Evolutionary conservation across 2,797 vertebrate species (phyloP), one percentile per base, ranked within the genome.

Genomic region (Myotis pilosus): DNA sequence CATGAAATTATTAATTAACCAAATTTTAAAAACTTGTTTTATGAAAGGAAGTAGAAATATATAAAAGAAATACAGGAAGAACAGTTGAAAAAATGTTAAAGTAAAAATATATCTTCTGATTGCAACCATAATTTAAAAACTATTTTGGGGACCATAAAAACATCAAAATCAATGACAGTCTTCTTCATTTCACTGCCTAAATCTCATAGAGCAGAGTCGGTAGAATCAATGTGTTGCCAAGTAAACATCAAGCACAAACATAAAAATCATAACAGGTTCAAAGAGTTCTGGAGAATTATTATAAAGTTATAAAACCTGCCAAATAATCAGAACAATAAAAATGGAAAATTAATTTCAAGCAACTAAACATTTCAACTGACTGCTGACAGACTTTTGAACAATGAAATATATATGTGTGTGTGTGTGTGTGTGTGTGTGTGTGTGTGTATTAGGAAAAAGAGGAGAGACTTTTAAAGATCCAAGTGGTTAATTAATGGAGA

Each of bases 291-390:
- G 53, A 51, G 94, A 47, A 80, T 96, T 89, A 96, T 89, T 96
- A 95, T 95, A 79, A 96, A 96, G 11, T 0, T 16, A 91, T 75
- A 96, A 95, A 95, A 81, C 88, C 86, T 96, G 92, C 87, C 95
- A 97, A 97, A 96, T 64, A 82, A 38, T 97, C 94, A 90, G 49
- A 33, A 33, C 41, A 87, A 92, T 53, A 85, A 96, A 97, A 97
- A 78, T 80, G 30, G 79, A 81, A 95, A 64, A 55, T 95, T 44
- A 89, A 97, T 95, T 87, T 89, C 86, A 76, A 92, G 86, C 74
- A 97, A 95, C 87, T 93, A 95, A 97, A 95, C 88, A 57, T 90
- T 74, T 96, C 91, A 74, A 44, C 10, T 79, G 74, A 69, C 19
- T 94, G 81, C 92, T 97, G 85, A 82, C 49, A 91, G 79, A 64